phyloP scores from a whole-genome alignment of 2,113 vertebrate species.

The Anser brachyrhynchus region DNA sequence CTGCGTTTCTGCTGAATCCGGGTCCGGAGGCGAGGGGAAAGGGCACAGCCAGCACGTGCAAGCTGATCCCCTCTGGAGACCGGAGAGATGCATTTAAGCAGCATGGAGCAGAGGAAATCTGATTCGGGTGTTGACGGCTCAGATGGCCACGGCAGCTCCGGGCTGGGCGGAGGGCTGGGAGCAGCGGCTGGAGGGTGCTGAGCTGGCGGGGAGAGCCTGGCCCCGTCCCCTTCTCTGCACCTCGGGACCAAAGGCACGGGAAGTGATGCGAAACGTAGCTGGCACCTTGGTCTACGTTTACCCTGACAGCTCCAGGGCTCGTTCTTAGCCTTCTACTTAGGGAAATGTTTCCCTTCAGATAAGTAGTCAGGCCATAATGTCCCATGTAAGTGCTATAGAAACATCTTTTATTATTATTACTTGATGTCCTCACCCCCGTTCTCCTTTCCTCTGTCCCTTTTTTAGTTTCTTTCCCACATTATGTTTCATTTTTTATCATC shows the following conservation, averaged over 20 bases:
- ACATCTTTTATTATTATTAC: not conserved
- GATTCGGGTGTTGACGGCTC: not conserved
- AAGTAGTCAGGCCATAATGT: not conserved
- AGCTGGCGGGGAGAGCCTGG: not conserved
- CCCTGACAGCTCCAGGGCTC: not conserved
- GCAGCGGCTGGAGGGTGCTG: not conserved
- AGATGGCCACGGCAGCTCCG: too few species aligned
- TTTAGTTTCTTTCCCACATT: not conserved
- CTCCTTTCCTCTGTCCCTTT: not conserved
- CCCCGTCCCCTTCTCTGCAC: not conserved
- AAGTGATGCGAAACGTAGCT: rapidly evolving
- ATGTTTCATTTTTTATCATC: not conserved
- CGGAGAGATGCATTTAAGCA: not conserved
- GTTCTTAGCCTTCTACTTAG: not conserved
- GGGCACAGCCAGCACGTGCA: conserved; percentile 13
- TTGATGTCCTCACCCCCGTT: not conserved
- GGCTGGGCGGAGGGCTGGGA: not conserved
- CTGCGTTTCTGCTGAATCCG: not conserved
- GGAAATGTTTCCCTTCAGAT: not conserved
- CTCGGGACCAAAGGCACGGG: rapidly evolving
- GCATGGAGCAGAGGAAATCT: conserved; percentile 8
- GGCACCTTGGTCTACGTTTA: not conserved
- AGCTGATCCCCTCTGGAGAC: conserved; percentile 22
- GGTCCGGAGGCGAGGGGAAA: not conserved
- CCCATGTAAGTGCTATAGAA: not conserved